Evolutionary conservation across 2,113 vertebrate species (phyloP).

Genomic region (Castor canadensis): DNA sequence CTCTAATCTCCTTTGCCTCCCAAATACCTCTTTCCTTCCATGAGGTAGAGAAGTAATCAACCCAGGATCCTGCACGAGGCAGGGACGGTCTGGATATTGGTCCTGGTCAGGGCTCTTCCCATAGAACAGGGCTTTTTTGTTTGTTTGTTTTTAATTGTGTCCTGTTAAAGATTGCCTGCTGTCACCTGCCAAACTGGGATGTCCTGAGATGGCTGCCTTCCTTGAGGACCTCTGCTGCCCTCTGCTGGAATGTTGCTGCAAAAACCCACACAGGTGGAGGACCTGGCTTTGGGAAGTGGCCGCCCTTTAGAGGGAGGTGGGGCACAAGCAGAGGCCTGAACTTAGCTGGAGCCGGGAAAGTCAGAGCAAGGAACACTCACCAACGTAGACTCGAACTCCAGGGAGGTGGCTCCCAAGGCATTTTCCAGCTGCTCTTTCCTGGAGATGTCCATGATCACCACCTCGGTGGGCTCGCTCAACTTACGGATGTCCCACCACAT

Average conservation of each 20-base stretch:
- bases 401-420: slow-evolving; percentile 89
- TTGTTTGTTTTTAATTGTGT: no score
- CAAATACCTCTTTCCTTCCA: not conserved
- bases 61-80: not conserved
- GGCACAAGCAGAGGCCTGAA: not conserved
- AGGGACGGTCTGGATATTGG: not conserved
- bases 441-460: slow-evolving; percentile 89
- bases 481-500: slow-evolving; percentile 98
- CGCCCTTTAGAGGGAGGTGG: no score
- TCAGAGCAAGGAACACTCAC: slow-evolving; percentile 81
- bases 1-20: not conserved
- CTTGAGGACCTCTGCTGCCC: slow-evolving; percentile 38
- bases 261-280: not conserved
- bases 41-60: not conserved
- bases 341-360: fast-evolving
- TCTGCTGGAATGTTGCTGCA: not conserved
- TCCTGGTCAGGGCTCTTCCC: not conserved
- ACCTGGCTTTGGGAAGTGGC: not conserved
- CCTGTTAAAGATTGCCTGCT: not conserved
- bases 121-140: not conserved
- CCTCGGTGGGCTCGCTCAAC: slow-evolving; percentile 91
- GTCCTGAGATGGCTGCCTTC: not conserved
- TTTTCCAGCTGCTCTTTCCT: slow-evolving; percentile 87
- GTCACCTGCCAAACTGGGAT: not conserved
- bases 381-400: slow-evolving; percentile 94